Evolutionary conservation across 2,888 invertebrate genomes (phyloP), one percentile per base, ranked within the genome.

Genomic region (Drosophila kambysellisi): DNA sequence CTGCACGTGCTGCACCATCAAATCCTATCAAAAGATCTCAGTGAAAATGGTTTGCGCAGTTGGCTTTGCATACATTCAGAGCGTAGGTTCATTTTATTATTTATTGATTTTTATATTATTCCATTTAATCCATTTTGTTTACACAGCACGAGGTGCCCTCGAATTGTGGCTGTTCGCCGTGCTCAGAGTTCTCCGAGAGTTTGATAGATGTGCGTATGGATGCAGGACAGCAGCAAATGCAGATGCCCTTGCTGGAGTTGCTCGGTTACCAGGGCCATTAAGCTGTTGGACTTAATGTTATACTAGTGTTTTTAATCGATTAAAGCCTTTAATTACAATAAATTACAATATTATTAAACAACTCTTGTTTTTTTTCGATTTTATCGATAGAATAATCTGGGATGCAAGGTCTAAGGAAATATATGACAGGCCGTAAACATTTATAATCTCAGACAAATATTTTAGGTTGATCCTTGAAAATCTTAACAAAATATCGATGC

Each of bases 1-100:
- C 67, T 95, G 96, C 91, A 94, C 94, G 69, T 96, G 96, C 84
- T 96, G 95, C 89, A 92, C 92, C 51, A 94, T 94, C 35, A 84
- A 91, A 50, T 79, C 84, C 76, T 92, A 89, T 65, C 81, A 91
- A 60, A 63, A 87, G 53, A 91, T 93, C 61, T 75, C 81, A 29
- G 90, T 93, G n/a, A n/a, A n/a, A n/a, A n/a, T n/a, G n/a, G n/a
- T n/a, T n/a, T n/a, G n/a, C n/a, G n/a, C n/a, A n/a, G n/a, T n/a
- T n/a, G n/a, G n/a, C n/a, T n/a, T 81, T 43, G 85, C 78, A 20
- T 88, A 63, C 39, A 74, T 12, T 6, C 81, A 79, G 61, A 59
- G 54, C 37, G 81, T 79, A 1, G 20, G 70, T 59, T 51, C 8
- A 3, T 35, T 29, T 8, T 7, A 29, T 15, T 0, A 30, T 1